Evolutionary conservation across 2,113 vertebrate genomes (phyloP).

Genomic region (Talpa occidentalis): DNA sequence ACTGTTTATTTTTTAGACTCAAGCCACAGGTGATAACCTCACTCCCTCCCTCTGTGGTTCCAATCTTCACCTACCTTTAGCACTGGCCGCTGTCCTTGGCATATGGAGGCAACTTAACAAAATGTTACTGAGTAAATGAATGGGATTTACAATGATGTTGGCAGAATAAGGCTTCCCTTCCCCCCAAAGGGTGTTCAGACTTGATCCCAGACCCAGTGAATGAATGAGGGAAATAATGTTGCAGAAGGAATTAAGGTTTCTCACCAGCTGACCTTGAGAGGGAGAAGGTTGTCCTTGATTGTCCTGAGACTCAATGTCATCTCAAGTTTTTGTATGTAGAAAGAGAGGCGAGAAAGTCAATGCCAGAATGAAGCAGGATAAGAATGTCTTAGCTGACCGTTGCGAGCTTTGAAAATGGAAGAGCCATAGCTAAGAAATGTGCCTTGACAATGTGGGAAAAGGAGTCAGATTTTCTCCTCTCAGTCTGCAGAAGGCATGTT

Average conservation of each 20-base stretch:
- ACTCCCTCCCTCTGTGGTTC: not conserved
- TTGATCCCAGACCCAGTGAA: not conserved
- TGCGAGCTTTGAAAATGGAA: not conserved
- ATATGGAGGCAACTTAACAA: not conserved
- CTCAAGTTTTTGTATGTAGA: not conserved
- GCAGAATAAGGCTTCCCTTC: not conserved
- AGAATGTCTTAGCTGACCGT: accelerated
- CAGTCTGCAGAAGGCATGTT: not conserved
- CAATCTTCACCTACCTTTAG: not conserved
- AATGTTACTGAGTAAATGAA: not conserved
- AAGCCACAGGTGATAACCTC: not conserved
- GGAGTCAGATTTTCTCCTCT: not conserved
- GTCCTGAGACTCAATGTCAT: accelerated
- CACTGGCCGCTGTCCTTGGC: not conserved
- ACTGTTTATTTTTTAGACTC: not conserved
- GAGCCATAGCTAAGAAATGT: accelerated
- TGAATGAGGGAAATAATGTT: not conserved
- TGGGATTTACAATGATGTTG: not conserved
- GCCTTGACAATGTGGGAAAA: not conserved
- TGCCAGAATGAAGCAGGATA: not conserved
- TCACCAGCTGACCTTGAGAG: not conserved
- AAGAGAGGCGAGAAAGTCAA: not conserved
- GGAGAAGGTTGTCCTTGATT: no score
- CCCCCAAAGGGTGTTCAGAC: accelerated
- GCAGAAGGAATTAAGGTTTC: not conserved